phyloP scores from a whole-genome alignment of 2,113 vertebrate genomes.

The Lepidiolamprologus cunningtoni region DNA sequence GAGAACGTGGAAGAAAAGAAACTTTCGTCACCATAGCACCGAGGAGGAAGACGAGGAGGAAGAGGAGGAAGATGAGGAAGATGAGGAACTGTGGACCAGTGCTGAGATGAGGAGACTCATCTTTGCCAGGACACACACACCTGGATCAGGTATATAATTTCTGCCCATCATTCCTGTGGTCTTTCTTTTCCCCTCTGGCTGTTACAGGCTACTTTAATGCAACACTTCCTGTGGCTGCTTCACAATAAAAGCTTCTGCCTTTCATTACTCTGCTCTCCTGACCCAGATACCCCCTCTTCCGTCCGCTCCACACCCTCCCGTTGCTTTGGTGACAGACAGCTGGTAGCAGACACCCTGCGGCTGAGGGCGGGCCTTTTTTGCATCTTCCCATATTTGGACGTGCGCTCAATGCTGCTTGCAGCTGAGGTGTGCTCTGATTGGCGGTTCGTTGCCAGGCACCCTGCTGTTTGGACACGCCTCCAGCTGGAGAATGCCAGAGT shows the following conservation, averaged over 20 bases:
- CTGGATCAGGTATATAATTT: conserved; percentile 19
- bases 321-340: conserved; percentile 68
- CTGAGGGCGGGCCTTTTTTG: conserved; percentile 85
- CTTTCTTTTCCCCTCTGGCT: background rate
- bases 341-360: conserved; percentile 79
- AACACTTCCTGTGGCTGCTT: background rate
- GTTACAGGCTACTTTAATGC: background rate
- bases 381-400: conserved; percentile 88
- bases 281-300: background rate
- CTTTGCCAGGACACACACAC: background rate
- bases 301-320: background rate
- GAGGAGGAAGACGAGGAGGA: conserved; percentile 32
- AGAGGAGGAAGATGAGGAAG: background rate
- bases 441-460: conserved; percentile 85
- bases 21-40: conserved; percentile 26
- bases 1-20: conserved; percentile 19
- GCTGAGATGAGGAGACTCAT: conserved; percentile 16
- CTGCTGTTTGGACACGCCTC: conserved; percentile 84
- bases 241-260: background rate
- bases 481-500: conserved; percentile 82
- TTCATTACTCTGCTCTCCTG: background rate
- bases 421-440: conserved; percentile 88
- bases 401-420: conserved; percentile 75
- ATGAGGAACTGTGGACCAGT: conserved; percentile 26
- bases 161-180: background rate